Percentiles rank a stretch among this genome's conserved stretches.
Evolutionary conservation across 2,797 vertebrate species (phyloP).

Genomic region (Bovichtus variegatus): DNA sequence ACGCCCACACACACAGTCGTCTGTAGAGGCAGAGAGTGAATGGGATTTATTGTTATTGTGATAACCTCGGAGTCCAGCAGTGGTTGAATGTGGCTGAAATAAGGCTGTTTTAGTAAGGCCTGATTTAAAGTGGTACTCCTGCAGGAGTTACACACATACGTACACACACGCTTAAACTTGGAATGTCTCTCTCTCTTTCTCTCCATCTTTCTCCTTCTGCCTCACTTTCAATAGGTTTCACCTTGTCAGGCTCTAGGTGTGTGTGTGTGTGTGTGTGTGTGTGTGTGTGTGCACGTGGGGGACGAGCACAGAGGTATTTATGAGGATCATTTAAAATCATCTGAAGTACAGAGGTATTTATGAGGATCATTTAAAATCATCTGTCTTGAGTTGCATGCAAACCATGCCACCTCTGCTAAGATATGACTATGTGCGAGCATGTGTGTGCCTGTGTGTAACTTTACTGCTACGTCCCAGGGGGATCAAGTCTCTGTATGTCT

Average conservation of each 20-base stretch:
- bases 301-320: constrained; percentile 57
- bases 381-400: constrained; percentile 61
- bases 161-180: constrained; percentile 30
- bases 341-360: constrained; percentile 55
- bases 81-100: constrained; percentile 80
- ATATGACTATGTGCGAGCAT: constrained; percentile 47
- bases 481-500: constrained; percentile 66
- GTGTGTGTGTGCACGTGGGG: not conserved
- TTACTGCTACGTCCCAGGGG: constrained; percentile 43
- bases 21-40: constrained; percentile 55
- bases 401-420: constrained; percentile 60
- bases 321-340: constrained; percentile 69
- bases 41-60: constrained; percentile 92
- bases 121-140: constrained; percentile 81
- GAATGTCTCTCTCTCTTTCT: constrained; percentile 19
- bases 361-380: constrained; percentile 69
- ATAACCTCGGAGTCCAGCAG: constrained; percentile 87
- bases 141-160: constrained; percentile 52
- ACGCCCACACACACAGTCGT: constrained; percentile 54
- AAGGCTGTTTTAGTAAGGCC: constrained; percentile 83
- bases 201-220: constrained; percentile 11
- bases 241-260: constrained; percentile 34
- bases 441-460: constrained; percentile 41
- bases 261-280: constrained; percentile 41
- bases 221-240: constrained; percentile 37